Percentiles rank a stretch among this genome's conserved stretches.
phyloP scores from a whole-genome alignment of 2,113 vertebrate genomes.

The Pseudolaguvia tuberculata region DNA sequence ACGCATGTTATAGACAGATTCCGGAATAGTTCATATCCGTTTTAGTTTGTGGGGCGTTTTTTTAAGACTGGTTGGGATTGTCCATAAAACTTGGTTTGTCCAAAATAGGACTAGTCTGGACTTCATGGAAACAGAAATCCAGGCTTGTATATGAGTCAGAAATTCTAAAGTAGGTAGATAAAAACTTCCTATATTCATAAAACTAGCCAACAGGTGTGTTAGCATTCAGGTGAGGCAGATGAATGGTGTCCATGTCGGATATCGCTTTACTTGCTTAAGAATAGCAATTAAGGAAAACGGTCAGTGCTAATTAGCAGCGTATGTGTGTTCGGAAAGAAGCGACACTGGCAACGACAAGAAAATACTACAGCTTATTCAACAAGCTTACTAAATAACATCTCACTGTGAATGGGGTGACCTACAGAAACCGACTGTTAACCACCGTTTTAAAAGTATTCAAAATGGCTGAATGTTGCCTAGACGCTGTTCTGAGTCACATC shows the following conservation, averaged over 20 bases:
- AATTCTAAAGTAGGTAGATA: background rate
- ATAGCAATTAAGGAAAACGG: background rate
- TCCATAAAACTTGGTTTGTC: background rate
- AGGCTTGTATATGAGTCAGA: background rate
- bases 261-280: background rate
- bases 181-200: background rate
- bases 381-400: background rate
- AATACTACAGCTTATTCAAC: background rate
- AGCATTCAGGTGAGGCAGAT: background rate
- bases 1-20: background rate
- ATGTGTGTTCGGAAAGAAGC: background rate
- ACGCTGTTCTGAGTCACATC: conserved; percentile 15
- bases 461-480: background rate
- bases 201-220: background rate
- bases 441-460: background rate
- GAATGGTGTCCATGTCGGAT: background rate
- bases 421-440: background rate
- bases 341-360: too few relatives aligned
- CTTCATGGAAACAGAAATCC: background rate
- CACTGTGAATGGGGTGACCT: background rate
- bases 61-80: background rate
- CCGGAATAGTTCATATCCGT: background rate
- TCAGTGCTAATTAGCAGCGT: background rate
- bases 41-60: background rate
- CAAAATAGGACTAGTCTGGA: background rate